A percentile compares a stretch with the other conserved stretches of the same genome.
Evolutionary conservation across 2,797 vertebrate genomes (phyloP).

Genomic region (Cirrhinus molitorella): DNA sequence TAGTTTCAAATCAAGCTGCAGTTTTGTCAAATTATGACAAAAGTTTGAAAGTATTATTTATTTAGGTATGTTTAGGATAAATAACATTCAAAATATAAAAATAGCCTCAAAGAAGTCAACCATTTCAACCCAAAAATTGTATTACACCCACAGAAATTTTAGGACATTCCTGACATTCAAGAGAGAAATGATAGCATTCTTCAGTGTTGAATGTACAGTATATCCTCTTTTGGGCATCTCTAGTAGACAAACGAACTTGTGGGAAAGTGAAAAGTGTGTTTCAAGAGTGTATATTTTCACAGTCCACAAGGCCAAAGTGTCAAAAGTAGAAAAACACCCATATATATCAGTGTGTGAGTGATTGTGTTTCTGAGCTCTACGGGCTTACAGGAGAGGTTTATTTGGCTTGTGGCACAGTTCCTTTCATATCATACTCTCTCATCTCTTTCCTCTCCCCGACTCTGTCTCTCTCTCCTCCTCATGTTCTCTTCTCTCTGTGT

Average conservation of each 20-base stretch:
- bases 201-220: not conserved
- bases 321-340: slow-evolving; percentile 8
- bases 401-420: slow-evolving; percentile 23
- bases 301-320: not conserved
- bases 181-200: not conserved
- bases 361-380: slow-evolving; percentile 1
- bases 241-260: not conserved
- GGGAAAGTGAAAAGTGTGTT: not conserved
- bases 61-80: not conserved
- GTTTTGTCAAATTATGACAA: not conserved
- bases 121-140: not conserved
- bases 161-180: not conserved
- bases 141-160: not conserved
- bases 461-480: slow-evolving; percentile 24
- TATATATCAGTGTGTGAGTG: not conserved
- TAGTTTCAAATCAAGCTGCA: not conserved
- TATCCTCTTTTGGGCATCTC: not conserved
- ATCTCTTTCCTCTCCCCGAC: slow-evolving; percentile 6
- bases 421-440: slow-evolving; percentile 5
- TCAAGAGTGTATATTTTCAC: not conserved
- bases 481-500: not conserved
- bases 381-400: slow-evolving; percentile 3
- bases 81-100: not conserved
- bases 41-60: not conserved
- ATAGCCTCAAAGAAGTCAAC: not conserved